Percentiles rank a stretch among this genome's conserved stretches.
Conservation (phyloP, 2,797 vertebrate genomes). For the Lycodopsis pacificus region DNA sequence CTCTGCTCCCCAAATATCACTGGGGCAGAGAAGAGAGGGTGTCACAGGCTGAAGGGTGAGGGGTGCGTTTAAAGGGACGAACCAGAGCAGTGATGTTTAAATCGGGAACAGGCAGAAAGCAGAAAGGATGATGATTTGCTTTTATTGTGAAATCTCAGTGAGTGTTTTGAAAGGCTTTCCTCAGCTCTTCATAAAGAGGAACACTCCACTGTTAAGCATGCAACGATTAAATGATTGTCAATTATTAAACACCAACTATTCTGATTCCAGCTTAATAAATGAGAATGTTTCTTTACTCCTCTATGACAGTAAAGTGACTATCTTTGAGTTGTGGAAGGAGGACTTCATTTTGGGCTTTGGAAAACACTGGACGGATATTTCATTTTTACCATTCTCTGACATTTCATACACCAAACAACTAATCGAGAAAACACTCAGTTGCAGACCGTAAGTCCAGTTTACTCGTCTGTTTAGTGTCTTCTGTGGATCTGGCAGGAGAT, state of each 20-base stretch:
- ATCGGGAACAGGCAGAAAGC: background rate
- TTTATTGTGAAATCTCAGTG: background rate
- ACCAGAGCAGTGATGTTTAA: background rate
- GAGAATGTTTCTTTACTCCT: too few relatives aligned
- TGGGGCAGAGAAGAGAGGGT: conserved; percentile 31
- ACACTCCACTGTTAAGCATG: background rate
- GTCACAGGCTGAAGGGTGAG: conserved; percentile 33
- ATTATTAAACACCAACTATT: background rate
- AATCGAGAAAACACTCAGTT: too few relatives aligned
- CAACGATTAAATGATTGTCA: background rate
- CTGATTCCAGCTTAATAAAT: too few relatives aligned
- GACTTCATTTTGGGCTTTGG: too few relatives aligned
- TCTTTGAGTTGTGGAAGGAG: too few relatives aligned
- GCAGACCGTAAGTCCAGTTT: background rate
- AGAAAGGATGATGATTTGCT: background rate
- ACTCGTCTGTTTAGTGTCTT: background rate
- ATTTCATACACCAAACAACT: too few relatives aligned
- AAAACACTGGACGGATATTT: too few relatives aligned
- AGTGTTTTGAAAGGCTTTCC: background rate
- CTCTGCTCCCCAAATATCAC: conserved; percentile 60
- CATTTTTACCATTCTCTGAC: too few relatives aligned
- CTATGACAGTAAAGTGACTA: too few relatives aligned
- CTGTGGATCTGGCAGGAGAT: background rate
- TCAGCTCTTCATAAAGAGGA: background rate
- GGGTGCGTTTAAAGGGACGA: conserved; percentile 7